Conservation (phyloP, 2,113 vertebrate species). For the Oostethus manadensis region DNA sequence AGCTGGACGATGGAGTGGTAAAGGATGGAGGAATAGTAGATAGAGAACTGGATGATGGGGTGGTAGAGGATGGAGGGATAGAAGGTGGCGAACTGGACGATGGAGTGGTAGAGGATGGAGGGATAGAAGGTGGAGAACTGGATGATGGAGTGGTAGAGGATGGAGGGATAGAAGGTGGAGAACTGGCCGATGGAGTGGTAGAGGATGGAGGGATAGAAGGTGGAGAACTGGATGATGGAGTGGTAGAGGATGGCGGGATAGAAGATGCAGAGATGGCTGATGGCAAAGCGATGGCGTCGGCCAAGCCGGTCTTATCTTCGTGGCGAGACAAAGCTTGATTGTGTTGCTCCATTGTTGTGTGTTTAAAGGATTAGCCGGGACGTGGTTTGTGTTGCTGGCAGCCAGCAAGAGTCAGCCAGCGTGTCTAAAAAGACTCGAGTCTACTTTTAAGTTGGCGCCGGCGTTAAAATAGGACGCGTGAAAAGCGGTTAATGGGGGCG, state of each 20-base stretch:
- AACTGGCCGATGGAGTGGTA: constrained; percentile 46
- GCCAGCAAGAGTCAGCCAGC: constrained; percentile 33
- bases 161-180: neutral
- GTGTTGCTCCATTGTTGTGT: constrained; percentile 68
- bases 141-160: neutral
- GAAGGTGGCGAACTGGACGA: constrained; percentile 5
- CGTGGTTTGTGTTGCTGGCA: constrained; percentile 66
- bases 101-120: constrained; percentile 16
- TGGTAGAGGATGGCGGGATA: too few relatives aligned
- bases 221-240: too few relatives aligned
- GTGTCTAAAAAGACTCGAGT: constrained; percentile 34
- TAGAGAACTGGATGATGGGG: neutral
- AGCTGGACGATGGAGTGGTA: constrained; percentile 40
- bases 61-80: neutral
- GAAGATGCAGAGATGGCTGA: too few relatives aligned
- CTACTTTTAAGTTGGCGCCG: constrained; percentile 36
- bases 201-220: too few relatives aligned
- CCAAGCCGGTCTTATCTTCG: constrained; percentile 74
- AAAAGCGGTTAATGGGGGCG: constrained; percentile 63
- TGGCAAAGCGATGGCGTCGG: constrained; percentile 18
- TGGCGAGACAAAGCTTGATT: constrained; percentile 69
- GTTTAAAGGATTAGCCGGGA: constrained; percentile 71
- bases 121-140: neutral
- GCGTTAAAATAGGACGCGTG: constrained; percentile 33
- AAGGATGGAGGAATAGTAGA: constrained; percentile 12